These are phyloP conservation scores for Agelaius tricolor DNA, from an alignment of 2,113 vertebrate species.

Conservation along the genomic window DNA sequence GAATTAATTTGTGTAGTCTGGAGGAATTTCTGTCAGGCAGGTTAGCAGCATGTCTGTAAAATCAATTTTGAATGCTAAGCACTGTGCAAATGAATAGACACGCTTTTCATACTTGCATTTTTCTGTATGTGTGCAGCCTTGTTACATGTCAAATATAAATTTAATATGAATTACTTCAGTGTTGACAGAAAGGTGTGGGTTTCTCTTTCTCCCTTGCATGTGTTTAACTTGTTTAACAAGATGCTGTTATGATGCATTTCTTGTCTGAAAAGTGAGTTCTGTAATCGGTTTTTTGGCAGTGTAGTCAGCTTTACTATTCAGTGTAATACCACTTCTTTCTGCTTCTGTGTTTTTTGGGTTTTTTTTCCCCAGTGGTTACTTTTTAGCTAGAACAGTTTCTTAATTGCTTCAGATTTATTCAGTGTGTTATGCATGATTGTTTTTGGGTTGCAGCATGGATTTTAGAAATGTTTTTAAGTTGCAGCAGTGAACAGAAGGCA, in stretches of 20 bases:
- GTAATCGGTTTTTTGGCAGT: neutral
- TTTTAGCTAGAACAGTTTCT: neutral
- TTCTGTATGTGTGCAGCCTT: neutral
- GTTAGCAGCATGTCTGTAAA: slow-evolving; percentile 58
- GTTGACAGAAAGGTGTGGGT: slow-evolving; percentile 17
- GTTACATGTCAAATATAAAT: slow-evolving; percentile 23
- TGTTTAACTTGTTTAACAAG: slow-evolving; percentile 11
- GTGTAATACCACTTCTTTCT: neutral
- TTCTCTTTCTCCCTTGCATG: slow-evolving; percentile 4
- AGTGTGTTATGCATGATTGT: neutral
- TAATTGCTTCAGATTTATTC: neutral
- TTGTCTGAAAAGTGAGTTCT: neutral
- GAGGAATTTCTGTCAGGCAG: slow-evolving; percentile 32
- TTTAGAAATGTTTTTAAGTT: neutral
- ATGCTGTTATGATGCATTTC: slow-evolving; percentile 12
- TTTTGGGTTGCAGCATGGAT: neutral
- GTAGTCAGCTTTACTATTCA: neutral
- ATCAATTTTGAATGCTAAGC: slow-evolving; percentile 47
- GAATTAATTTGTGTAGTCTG: slow-evolving; percentile 42
- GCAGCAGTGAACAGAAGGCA: neutral
- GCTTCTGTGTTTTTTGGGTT: neutral
- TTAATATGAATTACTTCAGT: neutral
- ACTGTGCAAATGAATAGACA: slow-evolving; percentile 31
- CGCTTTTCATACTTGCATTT: slow-evolving; percentile 30
- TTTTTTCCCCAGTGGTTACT: neutral